Evolutionary conservation across 2,113 vertebrate species (phyloP).

Genomic region (Calyptomena viridis): DNA sequence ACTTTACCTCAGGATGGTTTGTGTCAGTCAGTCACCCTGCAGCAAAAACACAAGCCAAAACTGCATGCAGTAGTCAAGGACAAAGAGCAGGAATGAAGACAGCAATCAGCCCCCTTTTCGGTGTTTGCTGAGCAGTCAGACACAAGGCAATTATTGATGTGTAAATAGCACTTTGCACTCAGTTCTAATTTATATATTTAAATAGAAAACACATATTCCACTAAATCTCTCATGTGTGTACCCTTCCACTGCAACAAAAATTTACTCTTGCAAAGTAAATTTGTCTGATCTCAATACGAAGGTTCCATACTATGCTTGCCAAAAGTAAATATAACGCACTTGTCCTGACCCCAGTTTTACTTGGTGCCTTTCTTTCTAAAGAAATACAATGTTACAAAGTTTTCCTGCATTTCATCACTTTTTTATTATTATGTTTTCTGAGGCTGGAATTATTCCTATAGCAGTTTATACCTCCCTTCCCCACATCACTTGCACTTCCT

Average conservation of each 20-base stretch:
- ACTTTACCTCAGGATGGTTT: not conserved
- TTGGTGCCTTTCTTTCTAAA: not conserved
- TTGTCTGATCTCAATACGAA: not conserved
- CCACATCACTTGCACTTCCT: not conserved
- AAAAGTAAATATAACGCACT: not conserved
- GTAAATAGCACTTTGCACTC: not conserved
- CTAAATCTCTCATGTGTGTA: not conserved
- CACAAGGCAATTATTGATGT: not conserved
- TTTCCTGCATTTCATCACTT: not conserved
- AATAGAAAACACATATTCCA: constrained; percentile 4
- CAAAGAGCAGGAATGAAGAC: not conserved
- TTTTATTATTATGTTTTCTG: not conserved
- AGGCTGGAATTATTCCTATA: not conserved
- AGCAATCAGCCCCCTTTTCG: not conserved
- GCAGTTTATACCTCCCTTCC: not conserved
- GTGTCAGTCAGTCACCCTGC: not conserved
- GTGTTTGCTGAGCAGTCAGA: not conserved
- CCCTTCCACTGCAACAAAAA: not conserved
- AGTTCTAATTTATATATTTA: constrained; percentile 25
- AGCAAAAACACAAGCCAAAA: not conserved
- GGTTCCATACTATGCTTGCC: not conserved
- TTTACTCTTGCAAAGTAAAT: constrained; percentile 3
- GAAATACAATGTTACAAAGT: not conserved
- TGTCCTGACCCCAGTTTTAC: not conserved
- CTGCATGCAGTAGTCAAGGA: not conserved